Base-by-base conservation (phyloP, 2,113 vertebrate genomes). In the Mellivora capensis region DNA sequence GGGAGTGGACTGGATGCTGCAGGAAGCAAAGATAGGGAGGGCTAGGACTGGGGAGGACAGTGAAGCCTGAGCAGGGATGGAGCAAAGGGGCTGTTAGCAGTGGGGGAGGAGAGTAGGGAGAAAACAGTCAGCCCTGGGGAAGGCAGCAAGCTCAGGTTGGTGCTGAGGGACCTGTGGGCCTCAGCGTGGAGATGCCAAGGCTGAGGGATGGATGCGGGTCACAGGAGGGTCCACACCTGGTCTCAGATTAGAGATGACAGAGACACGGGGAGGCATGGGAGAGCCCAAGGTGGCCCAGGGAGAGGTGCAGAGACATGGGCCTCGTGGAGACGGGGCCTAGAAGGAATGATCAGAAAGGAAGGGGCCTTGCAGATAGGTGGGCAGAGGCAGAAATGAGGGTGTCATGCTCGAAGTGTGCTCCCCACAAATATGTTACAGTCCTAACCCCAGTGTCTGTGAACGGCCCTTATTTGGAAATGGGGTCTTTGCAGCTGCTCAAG, bases 161-260 rank as follows among this genome's bases (percentile, higher is more conserved):
- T 0, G 0, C 59, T 0, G 31, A n/a, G 59, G 57, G 6, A 18
- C 29, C 77, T 1, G 0, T 0, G 31, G 57, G 21, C 18, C 27
- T 42, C 61, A 11, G 11, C 1, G 2, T 23, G 93, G 59, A n/a
- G 77, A 64, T 5, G 4, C 39, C 7, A 2, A 2, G 10, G 14
- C 72, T 20, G 42, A 2, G 76, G 0, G 67, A 20, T 1, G 18
- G 37, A 1, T 0, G 8, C 13, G 76, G 29, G n/a, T 37, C 18
- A 21, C 0, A 0, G 52, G 37, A 54, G 17, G 15, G 29, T 39
- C 29, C 14, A 2, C 11, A 34, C 15, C 5, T 1, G 0, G 1
- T 14, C 42, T 37, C 83, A 64, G 64, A 25, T 25, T 3, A 57
- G 29, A 49, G 17, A 18, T 15, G 20, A 0, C 83, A 62, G 94